Percentiles rank a stretch among this genome's conserved stretches.
Conservation (phyloP, 2,888 invertebrate genomes). For the Polyommatus iphigenia region DNA sequence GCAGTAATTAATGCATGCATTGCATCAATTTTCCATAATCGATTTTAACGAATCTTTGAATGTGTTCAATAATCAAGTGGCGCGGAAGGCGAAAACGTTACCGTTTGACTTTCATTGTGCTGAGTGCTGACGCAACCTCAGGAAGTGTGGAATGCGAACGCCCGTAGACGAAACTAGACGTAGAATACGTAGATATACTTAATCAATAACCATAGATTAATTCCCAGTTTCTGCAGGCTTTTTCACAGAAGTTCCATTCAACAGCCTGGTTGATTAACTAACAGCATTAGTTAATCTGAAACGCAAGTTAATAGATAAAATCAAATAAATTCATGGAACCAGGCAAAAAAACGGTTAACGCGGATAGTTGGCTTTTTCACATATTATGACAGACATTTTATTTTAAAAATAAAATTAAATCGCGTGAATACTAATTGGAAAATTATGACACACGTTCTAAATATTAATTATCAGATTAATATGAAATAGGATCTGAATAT, state of each 20-base stretch:
- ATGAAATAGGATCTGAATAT: neutral
- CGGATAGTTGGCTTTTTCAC: neutral
- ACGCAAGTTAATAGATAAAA: neutral
- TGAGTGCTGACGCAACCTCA: slow-evolving; percentile 40
- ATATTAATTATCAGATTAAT: neutral
- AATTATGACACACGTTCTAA: neutral
- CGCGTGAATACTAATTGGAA: neutral
- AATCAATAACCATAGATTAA: neutral
- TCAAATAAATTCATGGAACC: neutral
- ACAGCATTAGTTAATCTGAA: neutral
- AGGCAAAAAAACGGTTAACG: neutral
- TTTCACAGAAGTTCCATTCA: neutral
- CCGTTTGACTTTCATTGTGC: slow-evolving; percentile 42
- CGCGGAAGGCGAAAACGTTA: slow-evolving; percentile 41
- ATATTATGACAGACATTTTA: neutral
- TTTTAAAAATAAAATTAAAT: neutral
- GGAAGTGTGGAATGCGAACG: slow-evolving; percentile 33
- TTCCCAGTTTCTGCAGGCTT: neutral
- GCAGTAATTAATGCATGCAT: too few species aligned
- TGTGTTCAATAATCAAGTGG: neutral
- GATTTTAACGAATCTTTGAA: neutral
- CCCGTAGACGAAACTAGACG: neutral
- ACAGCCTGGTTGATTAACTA: neutral
- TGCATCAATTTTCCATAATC: neutral
- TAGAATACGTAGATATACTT: neutral